These are phyloP conservation scores for Dufourea novaeangliae DNA, from an alignment of 1,140 invertebrate genomes.

Conservation along the genomic window DNA sequence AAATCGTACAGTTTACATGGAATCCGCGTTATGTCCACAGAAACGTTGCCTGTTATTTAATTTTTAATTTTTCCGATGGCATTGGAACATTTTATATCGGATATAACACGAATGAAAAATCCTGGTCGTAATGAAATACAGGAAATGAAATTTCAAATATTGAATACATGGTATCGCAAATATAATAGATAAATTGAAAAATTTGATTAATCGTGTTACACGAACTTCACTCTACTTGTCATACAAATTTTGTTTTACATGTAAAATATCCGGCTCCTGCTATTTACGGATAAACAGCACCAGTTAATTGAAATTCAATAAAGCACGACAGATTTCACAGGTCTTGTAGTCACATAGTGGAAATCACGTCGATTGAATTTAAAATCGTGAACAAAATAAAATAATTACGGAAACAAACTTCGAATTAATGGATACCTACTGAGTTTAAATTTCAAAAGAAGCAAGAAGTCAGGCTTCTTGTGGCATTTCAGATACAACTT, in stretches of 20 bases:
- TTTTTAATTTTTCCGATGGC: too few species aligned
- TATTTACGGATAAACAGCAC: background rate
- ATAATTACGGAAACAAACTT: too few species aligned
- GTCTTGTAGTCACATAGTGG: background rate
- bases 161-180: background rate
- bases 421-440: too few species aligned
- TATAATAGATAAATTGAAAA: conserved; percentile 1
- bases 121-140: background rate
- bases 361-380: background rate
- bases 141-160: background rate
- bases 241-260: background rate
- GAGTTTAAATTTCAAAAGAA: too few species aligned
- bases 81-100: too few species aligned
- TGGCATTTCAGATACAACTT: too few species aligned
- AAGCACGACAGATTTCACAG: background rate
- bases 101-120: too few species aligned
- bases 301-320: background rate
- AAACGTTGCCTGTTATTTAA: too few species aligned
- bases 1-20: too few species aligned
- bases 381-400: background rate
- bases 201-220: background rate
- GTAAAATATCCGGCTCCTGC: background rate
- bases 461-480: too few species aligned
- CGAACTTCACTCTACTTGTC: background rate
- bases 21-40: too few species aligned